phyloP scores from a whole-genome alignment of 92 coral and sea anemone species.

The Galaxea fascicularis region DNA sequence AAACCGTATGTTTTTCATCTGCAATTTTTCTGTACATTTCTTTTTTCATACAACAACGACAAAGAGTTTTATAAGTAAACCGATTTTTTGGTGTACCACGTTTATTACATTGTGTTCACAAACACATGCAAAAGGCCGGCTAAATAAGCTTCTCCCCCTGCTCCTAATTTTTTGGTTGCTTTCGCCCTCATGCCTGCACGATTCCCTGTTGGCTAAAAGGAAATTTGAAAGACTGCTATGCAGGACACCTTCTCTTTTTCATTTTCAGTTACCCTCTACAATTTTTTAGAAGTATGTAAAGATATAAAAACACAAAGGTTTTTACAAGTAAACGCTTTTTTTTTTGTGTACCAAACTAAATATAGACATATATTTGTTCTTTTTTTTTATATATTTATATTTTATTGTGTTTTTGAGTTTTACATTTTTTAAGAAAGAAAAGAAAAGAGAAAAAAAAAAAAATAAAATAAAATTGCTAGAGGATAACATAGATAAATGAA shows the following conservation, averaged over 20 bases:
- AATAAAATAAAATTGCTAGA: too few relatives aligned
- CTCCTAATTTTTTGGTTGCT: conserved; percentile 27
- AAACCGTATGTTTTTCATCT: neutral
- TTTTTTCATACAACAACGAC: conserved; percentile 19
- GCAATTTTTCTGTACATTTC: neutral
- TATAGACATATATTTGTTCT: too few relatives aligned
- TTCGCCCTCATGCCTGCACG: too few relatives aligned
- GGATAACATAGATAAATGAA: too few relatives aligned
- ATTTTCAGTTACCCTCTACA: conserved; percentile 21
- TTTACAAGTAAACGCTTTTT: conserved; percentile 20
- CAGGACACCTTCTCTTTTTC: conserved; percentile 25
- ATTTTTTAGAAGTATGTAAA: conserved; percentile 24
- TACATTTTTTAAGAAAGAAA: too few relatives aligned
- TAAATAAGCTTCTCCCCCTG: conserved; percentile 26
- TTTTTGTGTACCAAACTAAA: neutral
- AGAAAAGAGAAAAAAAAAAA: too few relatives aligned
- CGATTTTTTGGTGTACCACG: too few relatives aligned
- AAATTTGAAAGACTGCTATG: too few relatives aligned
- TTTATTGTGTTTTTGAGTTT: too few relatives aligned
- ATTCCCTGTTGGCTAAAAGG: too few relatives aligned
- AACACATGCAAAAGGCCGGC: neutral
- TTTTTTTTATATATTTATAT: too few relatives aligned
- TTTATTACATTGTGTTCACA: conserved; percentile 5
- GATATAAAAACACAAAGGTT: conserved; percentile 31
- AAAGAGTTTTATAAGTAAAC: too few relatives aligned